Evolutionary conservation across 1,140 invertebrate genomes (phyloP), one percentile per base, ranked within the genome.

Genomic region (Galleria mellonella): DNA sequence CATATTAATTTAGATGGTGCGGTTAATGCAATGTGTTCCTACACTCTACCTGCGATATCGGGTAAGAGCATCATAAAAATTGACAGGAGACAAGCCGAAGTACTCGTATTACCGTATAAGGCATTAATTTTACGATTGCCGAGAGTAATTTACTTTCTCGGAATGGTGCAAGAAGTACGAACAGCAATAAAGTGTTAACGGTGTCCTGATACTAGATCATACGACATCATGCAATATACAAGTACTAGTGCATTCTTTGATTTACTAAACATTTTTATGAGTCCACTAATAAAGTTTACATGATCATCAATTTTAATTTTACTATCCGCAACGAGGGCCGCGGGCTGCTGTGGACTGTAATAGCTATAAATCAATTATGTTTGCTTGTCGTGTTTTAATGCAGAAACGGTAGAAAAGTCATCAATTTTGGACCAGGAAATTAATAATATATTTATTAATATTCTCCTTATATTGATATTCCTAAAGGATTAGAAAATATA

Each of bases 291-390:
- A 79, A 83, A 77, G 60, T 75, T 73, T 71, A 74, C 71, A 71
- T 60, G 71, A 68, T 67, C 68, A 75, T 83, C 64, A 82, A 83
- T 79, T 81, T 79, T 62, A 73, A 75, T 77, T 83, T 77, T 72
- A 77, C 58, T 75, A 63, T 66, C 64, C 47, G 47, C 55, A 51
- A 58, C 55, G 48, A n/a, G 58, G 54, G 57, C 69, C 55, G 35
- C 45, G 38, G 57, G 67, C 74, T 63, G 55, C 64, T 40, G 64
- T 46, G 52, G 50, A 45, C 57, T 31, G 9, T 31, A 31, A 31
- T 31, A 31, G 42, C 53, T 42, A 71, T 78, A 74, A 76, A 74
- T 82, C 64, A 71, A 58, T 64, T 56, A 45, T 29, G 31, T 51
- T 53, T 49, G 32, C 46, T 45, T 58, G 47, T 54, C 43, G 38